These are phyloP conservation scores for sheep (Ovis aries) DNA, from an alignment of 2,113 vertebrate genomes.

Conservation along the genomic window ARS-UI_Ramb_v3.0 NC_056056.1:225496001-225496500, in stretches of 20 bases:
- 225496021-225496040: neutral
- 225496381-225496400: neutral
- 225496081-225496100: neutral
- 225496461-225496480: neutral
- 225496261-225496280: neutral
- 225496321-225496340: too few species aligned
- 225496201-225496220: neutral
- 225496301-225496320: neutral
- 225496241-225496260: neutral
- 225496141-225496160: neutral
- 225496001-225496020: neutral
- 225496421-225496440: neutral
- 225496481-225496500: neutral
- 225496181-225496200: neutral
- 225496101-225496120: too few species aligned
- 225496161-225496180: too few species aligned
- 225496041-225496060: too few species aligned
- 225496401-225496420: neutral
- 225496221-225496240: neutral
- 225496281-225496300: neutral
- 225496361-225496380: neutral
- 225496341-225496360: neutral
- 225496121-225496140: neutral
- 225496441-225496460: neutral
- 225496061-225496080: neutral